Base-by-base conservation (phyloP, 2,797 vertebrate species). In the Propithecus deckenii region DNA sequence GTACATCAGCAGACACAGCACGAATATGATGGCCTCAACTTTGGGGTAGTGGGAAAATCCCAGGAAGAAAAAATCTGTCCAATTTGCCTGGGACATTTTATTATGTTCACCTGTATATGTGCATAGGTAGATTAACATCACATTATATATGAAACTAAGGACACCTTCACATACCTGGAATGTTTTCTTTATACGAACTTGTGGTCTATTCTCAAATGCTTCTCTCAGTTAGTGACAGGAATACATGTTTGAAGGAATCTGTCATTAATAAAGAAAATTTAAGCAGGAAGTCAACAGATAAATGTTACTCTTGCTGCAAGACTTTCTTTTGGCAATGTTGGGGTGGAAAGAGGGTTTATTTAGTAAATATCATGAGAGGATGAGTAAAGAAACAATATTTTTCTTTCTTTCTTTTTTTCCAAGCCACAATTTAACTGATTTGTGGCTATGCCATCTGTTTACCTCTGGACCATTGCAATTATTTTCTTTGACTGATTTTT, bases 1-100 rank as follows among this genome's bases (percentile, higher is more conserved):
- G 32, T 97, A 98, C 76, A 97, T 97, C 30, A 98, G 57, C 18
- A 98, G 85, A 41, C 97, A 98, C 18, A 97, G 22, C 1, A 80
- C 35, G 86, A 97, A 98, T 55, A 97, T 18, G 2, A 79, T 57
- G 30, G 89, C 43, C 57, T 96, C 95, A 32, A 92, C 65, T 92
- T 96, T 79, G 43, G 96, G 95, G 35, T 96, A 83, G 23, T 80
- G 30, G 1, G 95, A 95, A 96, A 98, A 98, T 41, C 97, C 97
- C 43, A 97, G 46, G 55, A 98, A 93, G 52, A 86, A 17, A 95
- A 98, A 97, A 35, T 63, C 30, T 67, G 75, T 96, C 61, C 69
- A 59, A 69, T 98, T 98, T 94, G 7, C 61, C 11, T 43, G 79
- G 5, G 74, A 57, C 94, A 97, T 97, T 67, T 94, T 79, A 74